Conservation (phyloP, 2,113 vertebrate species). For the Ptyas mucosa region DNA sequence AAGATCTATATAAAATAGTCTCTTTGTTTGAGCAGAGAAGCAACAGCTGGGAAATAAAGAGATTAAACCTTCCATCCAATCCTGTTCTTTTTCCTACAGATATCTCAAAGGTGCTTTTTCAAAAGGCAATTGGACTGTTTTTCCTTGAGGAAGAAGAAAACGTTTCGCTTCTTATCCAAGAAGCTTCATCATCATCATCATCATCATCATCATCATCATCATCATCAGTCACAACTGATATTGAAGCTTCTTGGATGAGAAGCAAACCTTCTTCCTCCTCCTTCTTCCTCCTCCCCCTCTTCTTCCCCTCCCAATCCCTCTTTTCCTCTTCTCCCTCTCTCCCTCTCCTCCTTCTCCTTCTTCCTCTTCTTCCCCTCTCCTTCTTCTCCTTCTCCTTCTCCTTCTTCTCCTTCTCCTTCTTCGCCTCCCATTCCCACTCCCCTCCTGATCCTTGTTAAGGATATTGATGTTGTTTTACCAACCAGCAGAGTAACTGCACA, state of each 20-base stretch:
- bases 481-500: too few species aligned
- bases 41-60: background rate
- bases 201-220: too few species aligned
- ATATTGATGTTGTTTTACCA: too few species aligned
- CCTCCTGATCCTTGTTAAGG: too few species aligned
- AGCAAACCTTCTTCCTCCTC: background rate
- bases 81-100: background rate
- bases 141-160: background rate
- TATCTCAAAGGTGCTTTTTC: background rate
- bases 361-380: too few species aligned
- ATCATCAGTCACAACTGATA: background rate
- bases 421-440: too few species aligned
- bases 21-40: background rate
- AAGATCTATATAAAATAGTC: background rate
- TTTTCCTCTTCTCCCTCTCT: too few species aligned
- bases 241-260: background rate
- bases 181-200: background rate
- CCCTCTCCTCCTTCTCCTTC: too few species aligned
- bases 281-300: too few species aligned
- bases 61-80: background rate
- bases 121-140: too few species aligned
- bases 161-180: background rate
- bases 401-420: rapidly evolving
- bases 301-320: rapidly evolving
- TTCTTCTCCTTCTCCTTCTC: too few species aligned